phyloP scores from a whole-genome alignment of 2,113 vertebrate genomes.

The Malurus alboscapulatus region DNA sequence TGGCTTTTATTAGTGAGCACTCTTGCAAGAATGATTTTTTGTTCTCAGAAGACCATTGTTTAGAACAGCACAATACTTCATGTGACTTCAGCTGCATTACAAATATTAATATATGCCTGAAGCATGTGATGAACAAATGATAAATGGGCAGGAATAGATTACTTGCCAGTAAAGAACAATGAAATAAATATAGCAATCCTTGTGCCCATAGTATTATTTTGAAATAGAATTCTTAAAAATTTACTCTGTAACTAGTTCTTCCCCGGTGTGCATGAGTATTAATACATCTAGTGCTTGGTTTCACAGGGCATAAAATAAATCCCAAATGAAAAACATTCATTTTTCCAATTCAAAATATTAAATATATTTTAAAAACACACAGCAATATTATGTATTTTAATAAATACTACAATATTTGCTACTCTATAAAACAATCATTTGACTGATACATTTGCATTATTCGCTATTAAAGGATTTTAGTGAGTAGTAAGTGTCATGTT shows the following conservation, averaged over 20 bases:
- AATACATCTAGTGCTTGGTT: background rate
- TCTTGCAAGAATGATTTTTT: background rate
- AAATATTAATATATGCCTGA: background rate
- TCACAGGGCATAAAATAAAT: background rate
- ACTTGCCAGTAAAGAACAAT: conserved; percentile 13
- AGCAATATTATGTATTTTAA: background rate
- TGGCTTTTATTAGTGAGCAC: background rate
- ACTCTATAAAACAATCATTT: background rate
- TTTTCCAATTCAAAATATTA: background rate
- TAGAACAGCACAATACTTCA: background rate
- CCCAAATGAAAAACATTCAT: background rate
- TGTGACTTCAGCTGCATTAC: background rate
- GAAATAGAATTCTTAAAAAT: background rate
- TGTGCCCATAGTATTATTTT: background rate
- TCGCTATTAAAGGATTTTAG: background rate
- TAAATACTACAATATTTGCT: background rate
- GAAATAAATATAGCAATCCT: background rate
- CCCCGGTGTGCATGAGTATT: background rate
- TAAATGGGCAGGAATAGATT: background rate
- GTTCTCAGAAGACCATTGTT: conserved; percentile 5
- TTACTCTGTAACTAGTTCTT: background rate
- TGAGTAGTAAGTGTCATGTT: background rate
- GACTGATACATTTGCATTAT: background rate
- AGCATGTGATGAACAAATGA: background rate
- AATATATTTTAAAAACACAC: background rate